Base-by-base conservation (phyloP, 1,140 invertebrate species). In the Drosophila nigromelanica region DNA sequence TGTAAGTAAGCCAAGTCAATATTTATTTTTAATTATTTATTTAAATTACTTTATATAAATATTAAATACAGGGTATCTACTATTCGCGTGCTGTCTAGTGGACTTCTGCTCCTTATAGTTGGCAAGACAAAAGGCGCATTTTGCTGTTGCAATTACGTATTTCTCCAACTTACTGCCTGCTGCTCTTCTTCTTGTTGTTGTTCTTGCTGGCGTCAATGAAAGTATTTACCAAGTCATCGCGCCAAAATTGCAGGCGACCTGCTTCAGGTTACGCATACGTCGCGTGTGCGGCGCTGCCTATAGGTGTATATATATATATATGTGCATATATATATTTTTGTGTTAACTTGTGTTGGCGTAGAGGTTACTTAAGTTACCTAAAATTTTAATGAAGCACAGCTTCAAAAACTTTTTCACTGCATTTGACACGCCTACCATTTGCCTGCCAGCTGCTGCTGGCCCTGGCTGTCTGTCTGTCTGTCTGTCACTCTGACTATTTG, bases 211-310 rank as follows among this genome's bases (percentile, higher is more conserved):
- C 64, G 71, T 50, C 82, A 89, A 82, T 87, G 82, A 66, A 89
- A 87, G 81, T 89, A 78, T 82, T 87, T 87, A 87, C 71, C 74
- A 86, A 78, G 81, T 56, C 78, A 81, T 71, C 50, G 74, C 61
- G 11, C 18, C 43, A 70, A 45, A 64, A 52, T 47, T 75, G 74
- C 77, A 68, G 62, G 37, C 64, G 63, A 54, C 42, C 39, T 64
- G 61, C 50, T 67, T 66, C 77, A 72, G 66, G 73, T 78, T 75
- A 80, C 73, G 74, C 80, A 83, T 79, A 74, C 69, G 80, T 50
- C 70, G 27, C 24, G 58, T 56, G 54, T 58, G 58, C 42, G 11
- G 2, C 21, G 21, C 3, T 24, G 21, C 3, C 21, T 24, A 24
- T 24, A 24, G 6, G 3, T 37, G 30, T 54, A 42, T 30, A n/a